These are phyloP conservation scores for Morelia viridis DNA, from an alignment of 2,797 vertebrate genomes.

Conservation along the genomic window DNA sequence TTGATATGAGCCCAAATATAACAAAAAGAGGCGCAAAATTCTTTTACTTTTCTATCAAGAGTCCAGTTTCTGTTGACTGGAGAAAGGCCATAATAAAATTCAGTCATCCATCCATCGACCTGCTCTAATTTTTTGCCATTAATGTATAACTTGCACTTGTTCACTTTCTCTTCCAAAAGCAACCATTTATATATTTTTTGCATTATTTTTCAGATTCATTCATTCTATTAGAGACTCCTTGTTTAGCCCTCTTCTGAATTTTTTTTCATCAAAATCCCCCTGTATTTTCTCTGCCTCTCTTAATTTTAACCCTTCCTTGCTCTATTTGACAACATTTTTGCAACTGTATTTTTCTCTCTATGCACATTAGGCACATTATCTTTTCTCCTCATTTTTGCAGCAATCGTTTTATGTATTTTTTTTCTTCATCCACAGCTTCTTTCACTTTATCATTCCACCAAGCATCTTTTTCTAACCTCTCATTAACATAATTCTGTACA, in stretches of 20 bases:
- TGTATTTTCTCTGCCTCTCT: not conserved
- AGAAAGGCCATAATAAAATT: too few species aligned
- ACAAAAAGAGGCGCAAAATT: too few species aligned
- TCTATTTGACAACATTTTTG: not conserved
- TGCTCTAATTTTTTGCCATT: too few species aligned
- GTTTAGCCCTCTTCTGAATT: not conserved
- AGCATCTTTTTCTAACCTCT: not conserved
- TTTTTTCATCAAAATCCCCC: not conserved
- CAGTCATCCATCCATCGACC: too few species aligned
- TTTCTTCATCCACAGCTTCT: not conserved
- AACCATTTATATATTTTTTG: too few species aligned
- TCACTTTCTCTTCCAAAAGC: too few species aligned
- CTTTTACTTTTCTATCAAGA: too few species aligned
- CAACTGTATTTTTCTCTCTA: not conserved
- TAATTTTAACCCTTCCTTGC: not conserved
- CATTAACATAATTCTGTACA: not conserved
- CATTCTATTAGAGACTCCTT: too few species aligned
- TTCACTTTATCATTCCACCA: not conserved
- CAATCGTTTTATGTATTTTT: not conserved
- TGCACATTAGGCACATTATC: not conserved
- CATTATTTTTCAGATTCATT: too few species aligned
- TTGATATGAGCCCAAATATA: too few species aligned
- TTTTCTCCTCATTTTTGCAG: not conserved
- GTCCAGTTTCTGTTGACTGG: too few species aligned
- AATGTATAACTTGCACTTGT: too few species aligned